Conservation (phyloP, 2,888 invertebrate species). For the Pollenia griseotomentosa region DNA sequence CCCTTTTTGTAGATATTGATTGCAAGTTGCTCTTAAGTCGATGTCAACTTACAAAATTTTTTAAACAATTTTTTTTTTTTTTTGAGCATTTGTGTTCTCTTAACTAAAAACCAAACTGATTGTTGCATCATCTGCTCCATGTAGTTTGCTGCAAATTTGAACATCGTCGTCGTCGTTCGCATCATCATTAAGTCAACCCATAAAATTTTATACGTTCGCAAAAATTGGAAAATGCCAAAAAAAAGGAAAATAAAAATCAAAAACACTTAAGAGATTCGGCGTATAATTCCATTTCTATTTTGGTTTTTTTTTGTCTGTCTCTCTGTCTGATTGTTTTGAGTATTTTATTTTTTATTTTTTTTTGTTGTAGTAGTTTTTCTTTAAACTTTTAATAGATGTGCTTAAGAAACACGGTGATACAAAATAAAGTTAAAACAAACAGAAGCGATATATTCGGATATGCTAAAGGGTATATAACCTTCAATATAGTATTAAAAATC, state of each 20-base stretch:
- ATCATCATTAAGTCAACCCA: slow-evolving; percentile 41
- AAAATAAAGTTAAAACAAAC: too few relatives aligned
- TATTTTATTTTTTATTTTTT: background rate
- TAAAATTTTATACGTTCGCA: slow-evolving; percentile 49
- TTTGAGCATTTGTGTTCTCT: background rate
- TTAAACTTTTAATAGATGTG: slow-evolving; percentile 30
- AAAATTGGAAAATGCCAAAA: slow-evolving; percentile 48
- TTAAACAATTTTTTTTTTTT: too few relatives aligned
- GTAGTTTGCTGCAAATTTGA: slow-evolving; percentile 11
- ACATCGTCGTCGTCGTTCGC: background rate
- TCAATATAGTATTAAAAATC: too few relatives aligned
- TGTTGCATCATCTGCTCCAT: slow-evolving; percentile 3
- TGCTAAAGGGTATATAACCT: too few relatives aligned
- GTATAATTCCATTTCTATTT: slow-evolving; percentile 5
- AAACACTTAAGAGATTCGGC: slow-evolving; percentile 33
- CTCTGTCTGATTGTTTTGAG: slow-evolving; percentile 38
- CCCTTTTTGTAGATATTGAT: too few relatives aligned
- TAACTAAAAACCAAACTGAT: background rate
- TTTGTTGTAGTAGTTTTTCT: slow-evolving; percentile 11
- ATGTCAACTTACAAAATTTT: too few relatives aligned
- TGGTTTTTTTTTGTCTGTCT: background rate
- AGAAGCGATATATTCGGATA: too few relatives aligned
- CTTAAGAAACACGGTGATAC: background rate
- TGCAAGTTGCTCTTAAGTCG: too few relatives aligned
- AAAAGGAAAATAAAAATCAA: slow-evolving; percentile 1